These are phyloP conservation scores for Scaptomyza caliginosa DNA, from an alignment of 2,888 invertebrate species.

Conservation along the genomic window DNA sequence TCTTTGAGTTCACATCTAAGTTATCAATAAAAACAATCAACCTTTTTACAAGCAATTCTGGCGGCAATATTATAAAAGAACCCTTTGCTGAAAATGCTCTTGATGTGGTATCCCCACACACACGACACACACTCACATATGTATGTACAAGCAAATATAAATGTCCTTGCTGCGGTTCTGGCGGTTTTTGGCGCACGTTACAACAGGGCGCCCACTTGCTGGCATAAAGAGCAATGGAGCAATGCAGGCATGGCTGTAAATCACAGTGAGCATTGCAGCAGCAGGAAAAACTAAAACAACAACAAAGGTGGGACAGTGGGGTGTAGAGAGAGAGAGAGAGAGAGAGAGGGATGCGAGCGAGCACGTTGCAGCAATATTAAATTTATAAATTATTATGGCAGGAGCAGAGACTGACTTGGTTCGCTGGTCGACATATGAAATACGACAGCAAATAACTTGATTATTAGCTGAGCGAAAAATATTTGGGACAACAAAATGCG, in stretches of 20 bases:
- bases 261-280: constrained; percentile 75
- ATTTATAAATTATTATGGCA: constrained; percentile 72
- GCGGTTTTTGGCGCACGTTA: constrained; percentile 63
- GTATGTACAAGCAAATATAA: constrained; percentile 58
- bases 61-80: constrained; percentile 12
- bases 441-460: constrained; percentile 47
- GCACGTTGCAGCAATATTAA: constrained; percentile 50
- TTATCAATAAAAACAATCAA: constrained; percentile 21
- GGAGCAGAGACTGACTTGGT: neutral
- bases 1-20: constrained; percentile 1
- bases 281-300: constrained; percentile 5
- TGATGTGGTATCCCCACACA: constrained; percentile 21
- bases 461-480: constrained; percentile 42
- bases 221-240: constrained; percentile 48
- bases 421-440: neutral
- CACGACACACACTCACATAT: neutral
- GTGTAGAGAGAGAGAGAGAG: neutral
- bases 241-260: constrained; percentile 73
- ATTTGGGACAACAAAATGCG: constrained; percentile 49
- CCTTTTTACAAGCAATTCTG: constrained; percentile 2
- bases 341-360: neutral
- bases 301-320: constrained; percentile 10
- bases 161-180: constrained; percentile 72
- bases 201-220: constrained; percentile 48
- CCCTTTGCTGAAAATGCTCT: constrained; percentile 18